Conservation (phyloP, 1,140 invertebrate genomes). For the Heterodera carotae region DNA sequence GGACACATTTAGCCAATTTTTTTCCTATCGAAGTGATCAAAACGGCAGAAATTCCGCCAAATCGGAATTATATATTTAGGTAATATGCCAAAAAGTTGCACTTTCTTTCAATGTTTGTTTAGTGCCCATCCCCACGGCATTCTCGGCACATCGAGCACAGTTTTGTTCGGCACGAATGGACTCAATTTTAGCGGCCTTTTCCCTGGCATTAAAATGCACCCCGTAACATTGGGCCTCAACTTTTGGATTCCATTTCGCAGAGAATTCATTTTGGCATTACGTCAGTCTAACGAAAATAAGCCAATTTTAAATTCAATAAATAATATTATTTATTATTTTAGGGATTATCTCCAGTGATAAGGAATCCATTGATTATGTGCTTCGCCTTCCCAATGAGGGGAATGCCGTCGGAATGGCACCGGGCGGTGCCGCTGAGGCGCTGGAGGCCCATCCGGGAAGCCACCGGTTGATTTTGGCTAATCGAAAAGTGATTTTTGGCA, state of each 20-base stretch:
- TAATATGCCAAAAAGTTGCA: constrained; percentile 49
- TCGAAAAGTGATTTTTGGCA: constrained; percentile 69
- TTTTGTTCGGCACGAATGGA: constrained; percentile 76
- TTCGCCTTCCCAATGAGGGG: constrained; percentile 54
- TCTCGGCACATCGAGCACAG: constrained; percentile 20
- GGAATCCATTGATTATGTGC: constrained; percentile 67
- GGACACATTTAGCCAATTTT: constrained; percentile 64
- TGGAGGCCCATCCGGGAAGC: constrained; percentile 69
- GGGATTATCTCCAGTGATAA: constrained; percentile 26
- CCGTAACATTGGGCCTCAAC: constrained; percentile 78
- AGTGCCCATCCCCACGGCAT: constrained; percentile 80
- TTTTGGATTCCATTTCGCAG: constrained; percentile 80
- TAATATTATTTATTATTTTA: background rate
- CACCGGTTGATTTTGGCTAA: constrained; percentile 75
- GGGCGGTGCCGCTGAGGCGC: constrained; percentile 66
- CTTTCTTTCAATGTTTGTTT: too few relatives aligned
- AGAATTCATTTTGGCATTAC: constrained; percentile 70
- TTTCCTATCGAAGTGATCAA: constrained; percentile 68
- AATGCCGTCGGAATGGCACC: constrained; percentile 46
- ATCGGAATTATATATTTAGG: constrained; percentile 67
- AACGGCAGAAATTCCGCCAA: constrained; percentile 67
- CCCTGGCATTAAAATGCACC: constrained; percentile 75
- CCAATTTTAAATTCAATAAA: background rate
- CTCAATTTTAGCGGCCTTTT: constrained; percentile 75
- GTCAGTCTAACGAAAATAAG: background rate